Conservation (phyloP, 2,888 invertebrate species). For the Punctoribates punctum region DNA sequence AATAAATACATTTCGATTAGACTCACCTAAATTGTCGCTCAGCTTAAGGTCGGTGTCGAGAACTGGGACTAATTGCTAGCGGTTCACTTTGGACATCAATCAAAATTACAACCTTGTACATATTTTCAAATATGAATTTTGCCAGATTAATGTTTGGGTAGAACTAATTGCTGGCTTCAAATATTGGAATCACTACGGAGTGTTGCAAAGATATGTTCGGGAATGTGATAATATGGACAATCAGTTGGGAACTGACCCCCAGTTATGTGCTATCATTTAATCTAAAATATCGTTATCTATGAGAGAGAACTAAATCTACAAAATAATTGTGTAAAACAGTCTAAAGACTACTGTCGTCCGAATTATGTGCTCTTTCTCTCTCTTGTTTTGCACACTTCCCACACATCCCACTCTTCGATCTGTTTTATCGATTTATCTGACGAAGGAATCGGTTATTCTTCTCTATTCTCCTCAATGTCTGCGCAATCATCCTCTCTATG, state of each 20-base stretch:
- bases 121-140: too few species aligned
- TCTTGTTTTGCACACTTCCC: slow-evolving; percentile 20
- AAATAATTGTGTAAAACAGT: slow-evolving; percentile 19
- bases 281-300: background rate
- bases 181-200: too few species aligned
- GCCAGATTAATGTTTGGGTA: too few species aligned
- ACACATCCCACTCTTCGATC: slow-evolving; percentile 21
- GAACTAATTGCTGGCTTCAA: too few species aligned
- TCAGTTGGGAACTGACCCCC: background rate
- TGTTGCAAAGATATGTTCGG: too few species aligned
- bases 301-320: slow-evolving; percentile 29
- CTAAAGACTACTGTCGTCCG: slow-evolving; percentile 22
- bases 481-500: background rate
- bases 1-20: background rate
- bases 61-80: too few species aligned
- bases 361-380: slow-evolving; percentile 22
- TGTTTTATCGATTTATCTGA: slow-evolving; percentile 26
- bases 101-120: too few species aligned
- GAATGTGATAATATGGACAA: background rate
- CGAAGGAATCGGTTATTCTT: background rate
- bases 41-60: too few species aligned
- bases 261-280: background rate
- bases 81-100: too few species aligned
- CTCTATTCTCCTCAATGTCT: background rate
- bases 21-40: background rate